Evolutionary conservation across 2,888 invertebrate genomes (phyloP).

Genomic region (Cantharis rufa): DNA sequence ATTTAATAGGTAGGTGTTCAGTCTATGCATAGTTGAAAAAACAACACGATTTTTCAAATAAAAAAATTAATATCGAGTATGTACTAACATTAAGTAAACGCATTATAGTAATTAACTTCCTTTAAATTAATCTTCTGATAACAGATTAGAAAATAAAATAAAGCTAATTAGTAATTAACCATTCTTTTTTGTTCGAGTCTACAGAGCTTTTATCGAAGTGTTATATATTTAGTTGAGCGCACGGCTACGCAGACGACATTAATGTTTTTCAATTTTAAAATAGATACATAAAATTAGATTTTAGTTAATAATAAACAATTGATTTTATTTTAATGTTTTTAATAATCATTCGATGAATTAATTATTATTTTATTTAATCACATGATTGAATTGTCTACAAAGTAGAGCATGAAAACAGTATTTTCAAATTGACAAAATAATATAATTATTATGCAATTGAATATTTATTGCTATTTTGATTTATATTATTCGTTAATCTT

Average conservation of each 20-base stretch:
- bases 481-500: background rate
- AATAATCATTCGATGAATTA: background rate
- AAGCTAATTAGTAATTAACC: background rate
- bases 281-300: too few relatives aligned
- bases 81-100: background rate
- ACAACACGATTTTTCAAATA: background rate
- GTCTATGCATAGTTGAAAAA: background rate
- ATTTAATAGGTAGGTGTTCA: background rate
- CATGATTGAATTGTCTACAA: background rate
- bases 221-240: background rate
- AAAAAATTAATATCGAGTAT: background rate
- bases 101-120: background rate
- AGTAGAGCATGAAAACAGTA: background rate
- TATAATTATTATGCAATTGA: background rate
- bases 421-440: background rate
- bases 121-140: background rate
- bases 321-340: background rate
- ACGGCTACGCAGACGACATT: too few relatives aligned
- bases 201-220: background rate
- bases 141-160: background rate
- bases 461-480: background rate
- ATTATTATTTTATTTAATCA: background rate
- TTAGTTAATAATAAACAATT: background rate
- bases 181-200: background rate
- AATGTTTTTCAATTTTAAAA: too few relatives aligned